Conservation (phyloP, 2,888 invertebrate species). For the Nomada ferruginata region DNA sequence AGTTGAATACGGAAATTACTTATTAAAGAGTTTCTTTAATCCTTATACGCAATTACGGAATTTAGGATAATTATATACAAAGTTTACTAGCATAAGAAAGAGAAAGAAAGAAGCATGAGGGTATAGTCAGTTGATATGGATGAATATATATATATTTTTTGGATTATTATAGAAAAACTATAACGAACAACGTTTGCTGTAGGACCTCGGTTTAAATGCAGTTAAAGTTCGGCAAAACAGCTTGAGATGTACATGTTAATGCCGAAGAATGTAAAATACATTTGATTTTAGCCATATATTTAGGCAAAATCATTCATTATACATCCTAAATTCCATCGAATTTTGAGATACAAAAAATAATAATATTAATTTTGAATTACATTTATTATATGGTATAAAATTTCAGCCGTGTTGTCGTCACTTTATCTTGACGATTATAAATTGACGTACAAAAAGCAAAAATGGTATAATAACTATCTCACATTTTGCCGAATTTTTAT, state of each 20-base stretch:
- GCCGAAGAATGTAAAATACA: neutral
- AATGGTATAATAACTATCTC: neutral
- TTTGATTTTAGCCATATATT: neutral
- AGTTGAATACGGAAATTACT: slow-evolving; percentile 57
- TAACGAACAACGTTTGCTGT: slow-evolving; percentile 41
- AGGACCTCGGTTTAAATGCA: slow-evolving; percentile 35
- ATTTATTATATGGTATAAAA: neutral
- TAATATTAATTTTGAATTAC: neutral
- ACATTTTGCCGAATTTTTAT: slow-evolving; percentile 47
- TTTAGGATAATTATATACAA: slow-evolving; percentile 63
- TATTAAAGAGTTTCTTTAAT: slow-evolving; percentile 53
- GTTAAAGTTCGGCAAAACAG: slow-evolving; percentile 42
- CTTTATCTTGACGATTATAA: neutral
- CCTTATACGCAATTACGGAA: slow-evolving; percentile 34
- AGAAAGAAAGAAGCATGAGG: slow-evolving; percentile 42
- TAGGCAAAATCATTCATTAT: neutral
- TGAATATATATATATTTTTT: slow-evolving; percentile 55
- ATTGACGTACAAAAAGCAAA: neutral
- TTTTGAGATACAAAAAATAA: neutral
- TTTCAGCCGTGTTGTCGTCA: neutral
- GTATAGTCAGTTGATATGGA: slow-evolving; percentile 61
- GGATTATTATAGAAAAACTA: slow-evolving; percentile 54
- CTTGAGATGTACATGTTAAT: neutral
- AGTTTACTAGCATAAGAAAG: slow-evolving; percentile 47
- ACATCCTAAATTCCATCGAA: neutral